Conservation (phyloP, 2,113 vertebrate genomes). For the Melospiza melodia region DNA sequence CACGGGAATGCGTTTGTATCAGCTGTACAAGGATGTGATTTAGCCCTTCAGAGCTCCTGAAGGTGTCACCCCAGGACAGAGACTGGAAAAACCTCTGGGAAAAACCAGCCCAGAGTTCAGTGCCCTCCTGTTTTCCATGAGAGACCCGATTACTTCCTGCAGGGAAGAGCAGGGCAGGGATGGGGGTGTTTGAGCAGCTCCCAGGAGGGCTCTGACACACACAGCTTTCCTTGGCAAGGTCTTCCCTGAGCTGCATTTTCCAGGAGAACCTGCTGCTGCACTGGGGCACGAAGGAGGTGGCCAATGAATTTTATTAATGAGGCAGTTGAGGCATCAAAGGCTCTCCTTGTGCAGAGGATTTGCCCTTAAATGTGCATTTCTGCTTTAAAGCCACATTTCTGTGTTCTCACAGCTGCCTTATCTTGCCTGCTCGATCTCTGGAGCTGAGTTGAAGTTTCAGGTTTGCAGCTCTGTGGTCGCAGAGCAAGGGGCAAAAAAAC, state of each 20-base stretch:
- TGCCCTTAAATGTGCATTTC: background rate
- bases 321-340: background rate
- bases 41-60: background rate
- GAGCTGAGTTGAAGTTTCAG: background rate
- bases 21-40: background rate
- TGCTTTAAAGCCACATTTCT: background rate
- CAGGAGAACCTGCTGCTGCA: background rate
- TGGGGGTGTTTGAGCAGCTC: background rate
- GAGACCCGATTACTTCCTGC: background rate
- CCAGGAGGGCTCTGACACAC: background rate
- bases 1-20: background rate
- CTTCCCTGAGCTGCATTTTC: background rate
- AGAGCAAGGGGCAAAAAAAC: background rate
- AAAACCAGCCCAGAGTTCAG: background rate
- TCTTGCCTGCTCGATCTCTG: background rate
- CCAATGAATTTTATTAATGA: background rate
- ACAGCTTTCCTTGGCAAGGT: background rate
- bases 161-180: background rate
- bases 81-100: background rate
- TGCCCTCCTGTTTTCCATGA: background rate
- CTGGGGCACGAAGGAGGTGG: background rate
- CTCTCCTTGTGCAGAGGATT: background rate
- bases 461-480: background rate
- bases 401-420: background rate
- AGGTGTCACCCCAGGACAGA: background rate